These are phyloP conservation scores for Liopterus haemorrhoidalis DNA, from an alignment of 2,888 invertebrate species.

Conservation along the genomic window DNA sequence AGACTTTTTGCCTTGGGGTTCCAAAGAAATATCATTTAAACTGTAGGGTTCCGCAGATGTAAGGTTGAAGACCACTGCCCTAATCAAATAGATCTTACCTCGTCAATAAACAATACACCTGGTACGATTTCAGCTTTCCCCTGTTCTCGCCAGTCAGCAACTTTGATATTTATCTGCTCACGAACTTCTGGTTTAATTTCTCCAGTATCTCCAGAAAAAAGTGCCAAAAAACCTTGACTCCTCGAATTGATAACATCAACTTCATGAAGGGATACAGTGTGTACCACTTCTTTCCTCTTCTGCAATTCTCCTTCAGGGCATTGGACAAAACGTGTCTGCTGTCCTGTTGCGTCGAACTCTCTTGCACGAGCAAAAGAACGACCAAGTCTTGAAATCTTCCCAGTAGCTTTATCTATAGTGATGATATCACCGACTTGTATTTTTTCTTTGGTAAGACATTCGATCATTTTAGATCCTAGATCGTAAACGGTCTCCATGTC, in stretches of 20 bases:
- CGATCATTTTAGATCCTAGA: constrained; percentile 96
- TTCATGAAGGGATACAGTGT: constrained; percentile 97
- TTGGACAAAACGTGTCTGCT: constrained; percentile 72
- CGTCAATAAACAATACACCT: constrained; percentile 94
- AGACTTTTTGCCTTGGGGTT: too few relatives aligned
- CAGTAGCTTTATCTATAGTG: constrained; percentile 97
- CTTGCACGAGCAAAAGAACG: constrained; percentile 92
- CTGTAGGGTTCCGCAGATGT: too few relatives aligned
- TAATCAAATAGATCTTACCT: too few relatives aligned
- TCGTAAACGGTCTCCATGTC: constrained; percentile 99
- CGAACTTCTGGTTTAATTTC: constrained; percentile 97
- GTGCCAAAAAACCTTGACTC: constrained; percentile 93
- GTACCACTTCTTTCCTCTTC: constrained; percentile 95
- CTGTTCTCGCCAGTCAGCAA: constrained; percentile 98
- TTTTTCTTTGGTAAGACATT: constrained; percentile 92
- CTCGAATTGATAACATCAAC: constrained; percentile 98
- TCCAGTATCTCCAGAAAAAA: constrained; percentile 97
- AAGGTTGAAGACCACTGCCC: too few relatives aligned
- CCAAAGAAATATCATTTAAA: too few relatives aligned
- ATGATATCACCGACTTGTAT: constrained; percentile 92
- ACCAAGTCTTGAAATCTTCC: constrained; percentile 63
- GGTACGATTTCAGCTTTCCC: constrained; percentile 99
- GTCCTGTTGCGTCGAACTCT: constrained; percentile 95
- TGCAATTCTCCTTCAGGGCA: constrained; percentile 98
- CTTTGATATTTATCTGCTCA: constrained; percentile 89